These are phyloP conservation scores for Aphelocoma coerulescens DNA, from an alignment of 2,113 vertebrate species.

Conservation along the genomic window DNA sequence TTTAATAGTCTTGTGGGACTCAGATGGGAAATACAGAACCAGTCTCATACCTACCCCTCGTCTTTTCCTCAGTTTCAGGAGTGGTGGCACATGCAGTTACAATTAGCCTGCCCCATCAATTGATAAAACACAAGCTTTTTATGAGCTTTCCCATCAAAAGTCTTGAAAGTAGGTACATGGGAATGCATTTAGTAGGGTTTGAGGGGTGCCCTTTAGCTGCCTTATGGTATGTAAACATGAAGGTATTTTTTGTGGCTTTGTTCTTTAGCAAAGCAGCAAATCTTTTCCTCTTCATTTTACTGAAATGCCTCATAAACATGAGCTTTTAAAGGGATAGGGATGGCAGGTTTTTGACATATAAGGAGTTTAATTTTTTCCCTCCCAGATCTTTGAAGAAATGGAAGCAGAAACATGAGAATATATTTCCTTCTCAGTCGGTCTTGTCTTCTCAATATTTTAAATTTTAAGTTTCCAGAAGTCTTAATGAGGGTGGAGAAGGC, in stretches of 20 bases:
- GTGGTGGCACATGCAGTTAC: neutral
- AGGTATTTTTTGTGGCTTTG: neutral
- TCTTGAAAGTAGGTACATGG: neutral
- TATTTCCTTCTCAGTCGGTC: neutral
- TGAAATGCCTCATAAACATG: neutral
- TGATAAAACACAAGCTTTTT: neutral
- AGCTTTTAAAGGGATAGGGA: neutral
- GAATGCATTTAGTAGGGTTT: neutral
- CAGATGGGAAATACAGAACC: neutral
- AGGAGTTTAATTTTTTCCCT: rapidly evolving
- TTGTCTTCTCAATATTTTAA: neutral
- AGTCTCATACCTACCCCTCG: neutral
- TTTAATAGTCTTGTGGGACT: neutral
- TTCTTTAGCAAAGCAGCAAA: neutral
- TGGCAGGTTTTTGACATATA: neutral
- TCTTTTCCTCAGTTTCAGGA: neutral
- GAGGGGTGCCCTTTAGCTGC: neutral
- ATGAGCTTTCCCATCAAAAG: neutral
- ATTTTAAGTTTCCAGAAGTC: neutral
- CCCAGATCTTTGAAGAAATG: neutral
- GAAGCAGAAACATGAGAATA: neutral
- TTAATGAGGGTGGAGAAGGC: neutral
- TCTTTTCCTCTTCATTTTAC: neutral
- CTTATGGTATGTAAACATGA: neutral
- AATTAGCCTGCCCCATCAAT: neutral